phyloP scores from a whole-genome alignment of 2,888 invertebrate species.

The Scrobipalpa costella region DNA sequence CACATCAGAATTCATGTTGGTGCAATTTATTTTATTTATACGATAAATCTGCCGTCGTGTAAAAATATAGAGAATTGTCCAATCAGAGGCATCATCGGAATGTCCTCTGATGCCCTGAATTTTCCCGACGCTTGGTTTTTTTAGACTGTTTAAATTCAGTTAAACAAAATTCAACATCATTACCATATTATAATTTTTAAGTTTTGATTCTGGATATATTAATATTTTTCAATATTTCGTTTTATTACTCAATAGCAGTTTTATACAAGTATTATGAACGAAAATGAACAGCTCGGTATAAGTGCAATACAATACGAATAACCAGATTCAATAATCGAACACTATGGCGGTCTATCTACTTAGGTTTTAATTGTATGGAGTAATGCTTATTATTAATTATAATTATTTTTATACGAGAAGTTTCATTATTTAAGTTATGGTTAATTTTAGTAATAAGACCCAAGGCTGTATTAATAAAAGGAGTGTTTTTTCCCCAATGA shows the following conservation, averaged over 20 bases:
- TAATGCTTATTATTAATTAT: conserved; percentile 64
- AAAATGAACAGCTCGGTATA: background rate
- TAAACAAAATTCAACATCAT: background rate
- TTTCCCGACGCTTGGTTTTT: background rate
- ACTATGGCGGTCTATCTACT: conserved; percentile 75
- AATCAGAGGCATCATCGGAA: background rate
- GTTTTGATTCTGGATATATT: too few species aligned
- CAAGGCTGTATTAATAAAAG: conserved; percentile 79
- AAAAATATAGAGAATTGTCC: background rate
- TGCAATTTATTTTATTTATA: conserved; percentile 39
- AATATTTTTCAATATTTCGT: background rate
- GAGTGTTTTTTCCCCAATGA: conserved; percentile 68
- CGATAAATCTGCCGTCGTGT: conserved; percentile 32
- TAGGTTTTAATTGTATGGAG: conserved; percentile 65
- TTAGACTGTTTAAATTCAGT: background rate
- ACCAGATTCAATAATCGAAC: conserved; percentile 47
- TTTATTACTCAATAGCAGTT: conserved; percentile 2
- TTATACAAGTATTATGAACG: background rate
- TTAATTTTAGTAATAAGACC: conserved; percentile 75
- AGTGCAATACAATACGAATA: conserved; percentile 11
- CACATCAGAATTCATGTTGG: conserved; percentile 41
- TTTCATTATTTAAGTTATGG: conserved; percentile 74
- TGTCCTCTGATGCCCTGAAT: background rate
- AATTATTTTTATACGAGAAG: conserved; percentile 77
- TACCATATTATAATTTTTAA: background rate